Evolutionary conservation across 2,797 vertebrate species (phyloP).

Genomic region (Hafferia zeledoni): DNA sequence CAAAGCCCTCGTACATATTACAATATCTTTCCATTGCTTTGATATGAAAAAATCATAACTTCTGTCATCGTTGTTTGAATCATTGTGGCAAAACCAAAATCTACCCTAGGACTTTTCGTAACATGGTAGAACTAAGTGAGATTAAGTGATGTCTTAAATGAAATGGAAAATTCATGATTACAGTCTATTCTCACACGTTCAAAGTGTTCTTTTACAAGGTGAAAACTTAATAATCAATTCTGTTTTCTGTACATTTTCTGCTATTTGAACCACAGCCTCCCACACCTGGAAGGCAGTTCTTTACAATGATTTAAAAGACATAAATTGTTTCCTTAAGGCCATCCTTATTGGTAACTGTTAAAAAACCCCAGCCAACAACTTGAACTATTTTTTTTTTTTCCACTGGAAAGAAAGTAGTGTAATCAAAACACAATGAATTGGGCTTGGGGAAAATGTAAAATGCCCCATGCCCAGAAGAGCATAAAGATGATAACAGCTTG

Average conservation of each 20-base stretch:
- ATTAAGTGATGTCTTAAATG: neutral
- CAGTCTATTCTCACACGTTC: conserved; percentile 29
- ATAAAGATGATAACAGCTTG: conserved; percentile 31
- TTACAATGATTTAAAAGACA: conserved; percentile 24
- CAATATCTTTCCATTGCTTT: conserved; percentile 62
- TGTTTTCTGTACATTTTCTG: conserved; percentile 1
- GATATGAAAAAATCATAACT: conserved; percentile 55
- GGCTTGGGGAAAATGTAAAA: conserved; percentile 38
- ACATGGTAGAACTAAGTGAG: neutral
- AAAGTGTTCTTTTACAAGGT: conserved; percentile 37
- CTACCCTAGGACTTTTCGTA: conserved; percentile 16
- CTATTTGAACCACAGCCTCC: conserved; percentile 25
- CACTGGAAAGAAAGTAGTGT: conserved; percentile 19
- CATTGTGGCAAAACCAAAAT: conserved; percentile 76
- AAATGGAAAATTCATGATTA: conserved; percentile 19
- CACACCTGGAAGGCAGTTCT: conserved; percentile 37
- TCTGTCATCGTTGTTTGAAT: conserved; percentile 59
- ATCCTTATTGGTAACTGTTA: conserved; percentile 33
- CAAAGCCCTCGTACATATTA: conserved; percentile 44
- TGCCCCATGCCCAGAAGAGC: conserved; percentile 21
- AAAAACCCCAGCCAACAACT: neutral
- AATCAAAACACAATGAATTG: conserved; percentile 3
- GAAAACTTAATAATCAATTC: conserved; percentile 28
- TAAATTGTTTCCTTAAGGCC: neutral
- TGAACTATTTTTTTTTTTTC: neutral